phyloP scores from a whole-genome alignment of 1,140 invertebrate genomes.

The Mesaphorura yosii region DNA sequence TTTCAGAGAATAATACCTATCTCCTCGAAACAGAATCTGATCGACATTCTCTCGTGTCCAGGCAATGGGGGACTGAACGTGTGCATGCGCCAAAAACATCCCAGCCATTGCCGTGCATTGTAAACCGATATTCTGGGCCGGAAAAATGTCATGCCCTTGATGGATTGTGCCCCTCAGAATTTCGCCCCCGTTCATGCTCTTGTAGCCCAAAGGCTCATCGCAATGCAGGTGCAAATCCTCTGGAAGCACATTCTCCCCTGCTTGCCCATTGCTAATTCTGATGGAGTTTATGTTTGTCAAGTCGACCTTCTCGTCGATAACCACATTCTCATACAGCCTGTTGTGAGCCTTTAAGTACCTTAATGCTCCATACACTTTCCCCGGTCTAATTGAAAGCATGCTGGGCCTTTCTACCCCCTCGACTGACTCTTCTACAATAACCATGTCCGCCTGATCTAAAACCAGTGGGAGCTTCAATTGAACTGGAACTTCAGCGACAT shows the following conservation, averaged over 20 bases:
- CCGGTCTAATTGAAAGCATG: not conserved
- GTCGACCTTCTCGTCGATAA: too few relatives aligned
- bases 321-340: not conserved
- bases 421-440: not conserved
- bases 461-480: not conserved
- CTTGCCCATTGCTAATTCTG: not conserved
- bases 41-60: not conserved
- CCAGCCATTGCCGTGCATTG: slow-evolving; percentile 2
- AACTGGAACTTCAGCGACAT: not conserved
- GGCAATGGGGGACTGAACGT: not conserved
- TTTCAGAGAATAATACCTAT: not conserved
- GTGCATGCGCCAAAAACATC: not conserved
- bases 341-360: not conserved
- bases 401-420: not conserved
- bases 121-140: not conserved
- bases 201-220: not conserved
- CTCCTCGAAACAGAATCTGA: not conserved
- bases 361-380: not conserved
- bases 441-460: not conserved
- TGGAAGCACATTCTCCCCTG: not conserved
- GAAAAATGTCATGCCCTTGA: not conserved
- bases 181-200: not conserved
- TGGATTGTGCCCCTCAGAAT: not conserved
- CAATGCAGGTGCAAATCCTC: not conserved
- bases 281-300: too few relatives aligned